phyloP scores from a whole-genome alignment of 1,140 invertebrate genomes.

The Tetragnatha versicolor region DNA sequence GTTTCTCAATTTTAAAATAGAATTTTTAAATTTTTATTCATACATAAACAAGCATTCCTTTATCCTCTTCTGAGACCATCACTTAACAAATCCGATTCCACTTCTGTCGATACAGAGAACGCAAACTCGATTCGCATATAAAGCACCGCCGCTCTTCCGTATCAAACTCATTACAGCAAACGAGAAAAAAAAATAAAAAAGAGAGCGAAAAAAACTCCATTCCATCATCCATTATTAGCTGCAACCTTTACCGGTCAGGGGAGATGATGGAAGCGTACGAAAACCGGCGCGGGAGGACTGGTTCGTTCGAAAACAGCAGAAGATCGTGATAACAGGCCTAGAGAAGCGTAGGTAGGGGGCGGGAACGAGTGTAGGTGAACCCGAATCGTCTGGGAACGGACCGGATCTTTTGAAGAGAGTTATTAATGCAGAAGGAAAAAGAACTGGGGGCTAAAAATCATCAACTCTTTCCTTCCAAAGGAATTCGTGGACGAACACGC shows the following conservation, averaged over 20 bases:
- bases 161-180: no score
- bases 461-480: constrained; percentile 43
- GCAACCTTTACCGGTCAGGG: background rate
- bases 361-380: constrained; percentile 45
- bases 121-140: no score
- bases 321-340: constrained; percentile 25
- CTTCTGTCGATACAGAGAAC: no score
- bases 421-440: constrained; percentile 36
- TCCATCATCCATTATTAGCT: background rate
- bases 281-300: constrained; percentile 21
- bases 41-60: no score
- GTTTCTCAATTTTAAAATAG: no score
- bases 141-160: no score
- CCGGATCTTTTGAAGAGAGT: constrained; percentile 47
- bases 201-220: no score
- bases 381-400: constrained; percentile 39
- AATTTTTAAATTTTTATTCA: no score
- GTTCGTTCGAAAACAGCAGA: constrained; percentile 10
- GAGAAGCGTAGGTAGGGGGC: constrained; percentile 9
- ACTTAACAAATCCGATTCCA: no score
- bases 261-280: background rate
- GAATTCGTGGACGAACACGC: constrained; percentile 35
- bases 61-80: no score
- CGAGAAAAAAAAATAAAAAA: no score
- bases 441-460: background rate